Percentiles rank a stretch among this genome's conserved stretches.
phyloP scores from a whole-genome alignment of 2,888 invertebrate genomes.

The Cantharis rustica region DNA sequence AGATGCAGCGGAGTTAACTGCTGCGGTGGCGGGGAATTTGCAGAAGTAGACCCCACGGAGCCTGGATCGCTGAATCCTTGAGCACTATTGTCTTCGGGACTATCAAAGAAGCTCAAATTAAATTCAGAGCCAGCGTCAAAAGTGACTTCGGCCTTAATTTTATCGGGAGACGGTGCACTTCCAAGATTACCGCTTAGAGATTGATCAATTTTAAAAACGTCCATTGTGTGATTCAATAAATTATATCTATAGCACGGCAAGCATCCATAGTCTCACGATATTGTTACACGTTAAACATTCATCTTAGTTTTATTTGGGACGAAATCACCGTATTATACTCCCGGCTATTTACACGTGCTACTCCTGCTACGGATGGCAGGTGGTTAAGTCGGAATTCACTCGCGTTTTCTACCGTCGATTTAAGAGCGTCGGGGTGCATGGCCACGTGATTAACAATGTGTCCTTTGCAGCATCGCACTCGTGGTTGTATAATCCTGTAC shows the following conservation, averaged over 20 bases:
- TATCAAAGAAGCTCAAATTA: slow-evolving; percentile 80
- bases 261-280: slow-evolving; percentile 16
- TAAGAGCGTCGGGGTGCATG: slow-evolving; percentile 45
- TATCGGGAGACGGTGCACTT: slow-evolving; percentile 65
- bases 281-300: slow-evolving; percentile 22
- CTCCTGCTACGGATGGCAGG: slow-evolving; percentile 44
- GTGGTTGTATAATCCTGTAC: slow-evolving; percentile 51
- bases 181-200: slow-evolving; percentile 67
- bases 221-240: slow-evolving; percentile 58
- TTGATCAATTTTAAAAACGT: slow-evolving; percentile 74
- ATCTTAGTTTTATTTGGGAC: slow-evolving; percentile 10
- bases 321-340: background rate
- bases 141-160: slow-evolving; percentile 67
- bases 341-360: slow-evolving; percentile 2
- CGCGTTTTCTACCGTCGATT: slow-evolving; percentile 34
- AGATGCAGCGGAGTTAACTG: slow-evolving; percentile 46
- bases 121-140: slow-evolving; percentile 80
- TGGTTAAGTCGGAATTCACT: slow-evolving; percentile 45
- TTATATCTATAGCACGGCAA: slow-evolving; percentile 24
- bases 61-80: slow-evolving; percentile 72
- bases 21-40: slow-evolving; percentile 53
- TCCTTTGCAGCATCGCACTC: slow-evolving; percentile 48
- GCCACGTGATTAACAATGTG: slow-evolving; percentile 46
- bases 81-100: slow-evolving; percentile 68
- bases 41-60: slow-evolving; percentile 64